These are phyloP conservation scores for Sanderia malayensis DNA, from an alignment of 30 jellyfish, hydroid and myxozoan genomes.

Conservation along the genomic window DNA sequence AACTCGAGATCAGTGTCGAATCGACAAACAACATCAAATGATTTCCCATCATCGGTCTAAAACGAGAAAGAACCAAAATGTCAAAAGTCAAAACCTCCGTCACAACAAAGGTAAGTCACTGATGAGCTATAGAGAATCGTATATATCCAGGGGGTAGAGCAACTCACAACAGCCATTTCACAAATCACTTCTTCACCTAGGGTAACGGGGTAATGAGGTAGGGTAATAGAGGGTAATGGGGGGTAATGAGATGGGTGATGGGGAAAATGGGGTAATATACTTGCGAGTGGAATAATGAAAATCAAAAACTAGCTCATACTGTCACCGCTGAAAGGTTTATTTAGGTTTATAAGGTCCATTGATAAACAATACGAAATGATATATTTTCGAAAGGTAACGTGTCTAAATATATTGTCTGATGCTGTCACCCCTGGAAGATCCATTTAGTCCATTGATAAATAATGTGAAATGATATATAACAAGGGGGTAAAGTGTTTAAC, in stretches of 20 bases:
- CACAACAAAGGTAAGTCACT: background rate
- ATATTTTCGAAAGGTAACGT: too few species aligned
- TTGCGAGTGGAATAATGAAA: too few species aligned
- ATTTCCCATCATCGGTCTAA: slow-evolving; percentile 73
- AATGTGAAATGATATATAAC: background rate
- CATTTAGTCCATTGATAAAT: background rate
- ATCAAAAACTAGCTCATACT: too few species aligned
- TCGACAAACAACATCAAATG: slow-evolving; percentile 86
- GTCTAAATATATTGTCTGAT: too few species aligned
- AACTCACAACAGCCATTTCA: background rate
- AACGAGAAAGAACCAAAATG: background rate
- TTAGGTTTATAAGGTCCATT: too few species aligned
- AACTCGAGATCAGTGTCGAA: slow-evolving; percentile 92
- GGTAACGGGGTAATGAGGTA: too few species aligned
- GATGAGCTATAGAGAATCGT: background rate
- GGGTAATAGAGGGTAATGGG: too few species aligned
- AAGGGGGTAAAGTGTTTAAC: background rate
- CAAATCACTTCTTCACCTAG: background rate
- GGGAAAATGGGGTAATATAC: too few species aligned
- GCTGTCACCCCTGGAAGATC: background rate
- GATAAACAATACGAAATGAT: too few species aligned
- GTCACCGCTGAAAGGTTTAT: too few species aligned
- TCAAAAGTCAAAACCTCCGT: background rate
- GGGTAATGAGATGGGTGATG: too few species aligned
- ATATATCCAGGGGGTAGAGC: background rate